Base-by-base conservation (phyloP, 2,888 invertebrate species). In the Desoria tigrina region DNA sequence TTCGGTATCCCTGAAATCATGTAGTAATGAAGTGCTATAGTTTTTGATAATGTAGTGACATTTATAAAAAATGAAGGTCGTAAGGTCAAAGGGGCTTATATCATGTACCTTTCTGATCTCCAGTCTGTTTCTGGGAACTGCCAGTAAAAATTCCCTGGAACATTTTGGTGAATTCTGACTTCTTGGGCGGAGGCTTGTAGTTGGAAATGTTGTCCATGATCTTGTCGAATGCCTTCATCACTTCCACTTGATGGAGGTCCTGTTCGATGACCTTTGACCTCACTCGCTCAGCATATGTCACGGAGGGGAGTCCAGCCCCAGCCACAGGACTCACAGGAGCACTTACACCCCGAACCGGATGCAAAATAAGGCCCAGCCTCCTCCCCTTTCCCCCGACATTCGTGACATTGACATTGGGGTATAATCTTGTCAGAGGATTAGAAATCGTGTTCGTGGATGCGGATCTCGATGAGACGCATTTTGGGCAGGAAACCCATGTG, bases 221-320 rank as follows among this genome's bases (percentile, higher is more conserved):
- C 32, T 81, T 81, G 78, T 94, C 88, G 61, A 95, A 82, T 26
- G 84, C 82, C 71, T 86, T 80, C 28, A 88, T 85, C 16, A 94
- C 86, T 77, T 82, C 83, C 69, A 84, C 82, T 78, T 96, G 95
- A 77, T 89, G 85, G 23, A 84, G 80, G 81, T 95, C 95, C 60
- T 83, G 74, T n/a, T 77, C 74, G 32, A 83, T 73, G 58, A 80
- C 78, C 18, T 80, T 81, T 14, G 69, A 74, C 21, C 77, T 56
- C 42, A 66, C 68, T 42, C 66, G 69, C 1, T 32, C 21, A 14
- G 28, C 23, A 37, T 75, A 75, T 7, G 42, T 55, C 27, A 56
- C 32, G 1, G 71, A 68, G 9, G 71, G 71, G 11, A 39, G 56
- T 18, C 56, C n/a, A n/a, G n/a, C n/a, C n/a, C n/a, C n/a, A n/a